Evolutionary conservation across 23 tunicate genomes (phyloP), one percentile per base, ranked within the genome.

Genomic region (Clavelina lepadiformis): DNA sequence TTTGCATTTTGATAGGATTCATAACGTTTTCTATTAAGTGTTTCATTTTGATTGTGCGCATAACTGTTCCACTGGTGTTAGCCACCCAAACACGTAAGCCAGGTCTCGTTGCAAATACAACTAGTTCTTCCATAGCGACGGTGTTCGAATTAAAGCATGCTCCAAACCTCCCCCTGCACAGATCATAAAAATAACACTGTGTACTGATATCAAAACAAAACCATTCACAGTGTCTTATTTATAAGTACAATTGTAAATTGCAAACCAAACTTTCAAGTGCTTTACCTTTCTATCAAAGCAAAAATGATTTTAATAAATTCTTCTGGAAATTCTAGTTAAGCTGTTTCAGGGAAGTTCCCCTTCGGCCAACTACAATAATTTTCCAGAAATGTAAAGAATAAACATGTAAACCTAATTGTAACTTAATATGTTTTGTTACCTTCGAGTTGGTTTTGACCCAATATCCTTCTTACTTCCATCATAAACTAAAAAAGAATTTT

Each of bases 121-220:
- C 27, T 7, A 77, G 52, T 45, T 77, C 75, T 7, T 8, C 21
- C 33, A 58, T 58, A 29, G 41, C 23, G 4, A 59, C 15, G 19
- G 86, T 29, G 61, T 70, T 67, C 1, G 63, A 29, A 36, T 69
- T 69, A 35, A 79, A 79, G 47, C 77, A 79, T 2, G 86, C 60
- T 7, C 86, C 77, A 58, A 11, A 79, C 0, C 15, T 19, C 5
- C 77, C 86, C 19, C 83, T 77, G 65, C 15, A 71, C 21, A 56
- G 0, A 56, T n/a, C n/a, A n/a, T n/a, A n/a, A n/a, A n/a, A n/a
- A n/a, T n/a, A n/a, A n/a, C n/a, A n/a, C n/a, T n/a, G n/a, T n/a
- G n/a, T n/a, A n/a, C n/a, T n/a, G n/a, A n/a, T n/a, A n/a, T n/a
- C n/a, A n/a, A n/a, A n/a, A n/a, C n/a, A n/a, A n/a, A n/a, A n/a